A percentile compares a stretch with the other conserved stretches of the same genome.
phyloP scores from a whole-genome alignment of 2,888 invertebrate species.

The Machimus atricapillus region DNA sequence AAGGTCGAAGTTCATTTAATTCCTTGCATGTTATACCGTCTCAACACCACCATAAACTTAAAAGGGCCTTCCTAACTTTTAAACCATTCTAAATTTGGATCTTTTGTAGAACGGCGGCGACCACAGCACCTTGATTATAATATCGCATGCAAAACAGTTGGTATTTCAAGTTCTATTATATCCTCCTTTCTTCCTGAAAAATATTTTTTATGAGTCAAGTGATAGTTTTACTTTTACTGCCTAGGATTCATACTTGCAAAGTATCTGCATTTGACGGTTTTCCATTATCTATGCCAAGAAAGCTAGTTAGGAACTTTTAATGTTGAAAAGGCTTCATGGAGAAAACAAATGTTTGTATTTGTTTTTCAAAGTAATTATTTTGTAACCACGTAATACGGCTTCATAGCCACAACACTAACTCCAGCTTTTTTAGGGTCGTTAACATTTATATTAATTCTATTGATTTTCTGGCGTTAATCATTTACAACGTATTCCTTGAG shows the following conservation, averaged over 20 bases:
- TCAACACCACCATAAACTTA: background rate
- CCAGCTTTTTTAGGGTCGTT: background rate
- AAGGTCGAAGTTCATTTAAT: slow-evolving; percentile 37
- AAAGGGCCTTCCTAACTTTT: background rate
- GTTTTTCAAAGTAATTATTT: background rate
- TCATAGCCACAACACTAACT: background rate
- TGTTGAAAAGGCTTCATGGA: background rate
- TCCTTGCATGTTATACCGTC: background rate
- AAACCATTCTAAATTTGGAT: background rate
- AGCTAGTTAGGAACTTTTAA: background rate
- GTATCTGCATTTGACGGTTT: background rate
- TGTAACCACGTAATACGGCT: background rate
- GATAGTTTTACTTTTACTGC: background rate
- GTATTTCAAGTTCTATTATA: background rate
- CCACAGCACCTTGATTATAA: background rate
- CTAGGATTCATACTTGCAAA: background rate
- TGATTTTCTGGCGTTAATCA: background rate
- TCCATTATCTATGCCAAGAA: background rate
- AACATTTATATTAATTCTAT: background rate
- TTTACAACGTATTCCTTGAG: background rate
- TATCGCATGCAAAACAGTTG: background rate
- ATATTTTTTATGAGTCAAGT: background rate
- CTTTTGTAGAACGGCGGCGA: background rate
- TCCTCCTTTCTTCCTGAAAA: background rate
- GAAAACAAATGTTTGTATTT: background rate